Evolutionary conservation across 1,140 invertebrate species (phyloP), one percentile per base, ranked within the genome.

Genomic region (Zelostemma sp.): DNA sequence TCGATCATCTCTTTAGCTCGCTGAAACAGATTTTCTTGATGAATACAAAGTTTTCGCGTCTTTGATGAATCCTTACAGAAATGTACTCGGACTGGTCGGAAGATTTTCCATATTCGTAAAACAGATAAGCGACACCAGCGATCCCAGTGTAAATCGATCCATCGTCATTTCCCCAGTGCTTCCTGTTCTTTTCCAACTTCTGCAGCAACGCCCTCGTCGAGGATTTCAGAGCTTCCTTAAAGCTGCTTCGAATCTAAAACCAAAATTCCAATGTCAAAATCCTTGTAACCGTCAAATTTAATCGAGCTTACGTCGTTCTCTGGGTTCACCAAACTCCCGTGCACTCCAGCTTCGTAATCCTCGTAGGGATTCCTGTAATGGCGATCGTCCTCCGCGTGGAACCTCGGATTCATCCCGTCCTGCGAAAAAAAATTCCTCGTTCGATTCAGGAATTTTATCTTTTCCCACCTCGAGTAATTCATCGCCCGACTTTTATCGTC

Each of bases 111-210:
- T 88, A 80, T 19, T 86, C 81, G 56, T 86, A 81, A 72, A 87
- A 86, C 14, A 88, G 66, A 15, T 86, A 79, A 31, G 88, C 85
- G 57, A 88, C 84, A 33, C 89, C 88, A 50, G 85, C 62, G 49
- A 60, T 76, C 51, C 88, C 88, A n/a, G 87, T 88, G 33, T 88
- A 89, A 21, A 88, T 66, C 2, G 86, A 86, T 58, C 69, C 77
- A 72, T 88, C 87, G 25, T 76, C 53, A 1, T 25, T 49, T 5
- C 51, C 57, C 79, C 80, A 82, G 53, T 74, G n/a, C 11, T 47
- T 60, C 51, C 77, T 59, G 12, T 78, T 69, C 18, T 60, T 55
- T 50, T 82, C 72, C 6, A 84, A 62, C 11, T 31, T 61, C 11
- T 63, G 5, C 5, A 84, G 16, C 19, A 80, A 69, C 33, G 18